phyloP scores from a whole-genome alignment of 2,888 invertebrate genomes.

The Cordylochernes scorpioides region DNA sequence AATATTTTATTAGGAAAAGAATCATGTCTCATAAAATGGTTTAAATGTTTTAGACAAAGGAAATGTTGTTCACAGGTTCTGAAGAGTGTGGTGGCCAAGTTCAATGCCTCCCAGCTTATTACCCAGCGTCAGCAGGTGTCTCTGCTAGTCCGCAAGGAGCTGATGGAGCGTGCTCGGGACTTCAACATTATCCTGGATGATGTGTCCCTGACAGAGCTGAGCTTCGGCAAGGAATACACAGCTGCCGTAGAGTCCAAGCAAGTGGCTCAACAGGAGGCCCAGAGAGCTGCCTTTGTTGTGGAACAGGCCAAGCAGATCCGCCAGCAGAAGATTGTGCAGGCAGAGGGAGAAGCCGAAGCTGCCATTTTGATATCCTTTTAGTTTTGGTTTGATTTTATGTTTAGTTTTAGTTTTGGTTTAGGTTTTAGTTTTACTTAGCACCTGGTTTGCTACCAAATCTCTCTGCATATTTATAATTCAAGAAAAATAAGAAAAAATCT shows the following conservation, averaged over 20 bases:
- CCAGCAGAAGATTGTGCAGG: slow-evolving; percentile 95
- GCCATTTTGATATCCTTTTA: slow-evolving; percentile 89
- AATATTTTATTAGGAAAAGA: too few relatives aligned
- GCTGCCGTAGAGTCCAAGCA: slow-evolving; percentile 99
- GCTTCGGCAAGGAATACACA: slow-evolving; percentile 95
- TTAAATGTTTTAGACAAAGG: too few relatives aligned
- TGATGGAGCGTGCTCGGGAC: slow-evolving; percentile 83
- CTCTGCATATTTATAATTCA: too few relatives aligned
- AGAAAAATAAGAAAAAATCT: too few relatives aligned
- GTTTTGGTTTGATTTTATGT: too few relatives aligned
- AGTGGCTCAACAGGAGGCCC: slow-evolving; percentile 95
- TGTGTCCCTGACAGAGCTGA: slow-evolving; percentile 90
- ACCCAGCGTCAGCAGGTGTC: slow-evolving; percentile 94
- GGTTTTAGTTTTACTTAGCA: too few relatives aligned
- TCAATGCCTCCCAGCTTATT: slow-evolving; percentile 95
- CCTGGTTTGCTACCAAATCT: too few relatives aligned
- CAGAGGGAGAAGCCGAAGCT: slow-evolving; percentile 97
- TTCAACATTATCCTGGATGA: slow-evolving; percentile 97
- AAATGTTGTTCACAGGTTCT: slow-evolving; percentile 34
- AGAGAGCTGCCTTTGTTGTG: slow-evolving; percentile 88
- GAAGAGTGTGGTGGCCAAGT: slow-evolving; percentile 96
- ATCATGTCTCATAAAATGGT: too few relatives aligned
- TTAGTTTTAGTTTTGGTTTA: too few relatives aligned
- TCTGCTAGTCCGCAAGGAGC: slow-evolving; percentile 57
- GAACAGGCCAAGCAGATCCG: slow-evolving; percentile 90